Conservation (phyloP, 2,797 vertebrate genomes). For the Delichon dasypus region DNA sequence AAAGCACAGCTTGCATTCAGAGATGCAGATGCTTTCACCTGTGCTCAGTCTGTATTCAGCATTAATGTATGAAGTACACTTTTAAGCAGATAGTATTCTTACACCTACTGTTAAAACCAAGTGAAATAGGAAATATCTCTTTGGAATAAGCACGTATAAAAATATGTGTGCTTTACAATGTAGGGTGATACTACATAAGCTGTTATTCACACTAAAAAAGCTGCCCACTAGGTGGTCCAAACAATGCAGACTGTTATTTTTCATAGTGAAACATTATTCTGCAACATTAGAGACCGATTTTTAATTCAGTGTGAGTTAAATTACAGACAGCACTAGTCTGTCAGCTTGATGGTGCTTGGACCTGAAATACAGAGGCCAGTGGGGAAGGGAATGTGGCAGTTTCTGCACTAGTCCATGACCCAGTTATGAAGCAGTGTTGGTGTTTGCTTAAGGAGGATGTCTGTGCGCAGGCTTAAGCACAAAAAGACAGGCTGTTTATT, state of each 20-base stretch:
- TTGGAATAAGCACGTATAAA: neutral
- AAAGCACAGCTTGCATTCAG: neutral
- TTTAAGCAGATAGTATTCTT: neutral
- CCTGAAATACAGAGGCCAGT: neutral
- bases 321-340: neutral
- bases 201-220: neutral
- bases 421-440: neutral
- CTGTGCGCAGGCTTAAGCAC: neutral
- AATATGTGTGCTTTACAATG: neutral
- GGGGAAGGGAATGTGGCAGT: neutral
- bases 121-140: conserved; percentile 8
- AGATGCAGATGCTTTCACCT: neutral
- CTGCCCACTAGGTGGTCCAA: neutral
- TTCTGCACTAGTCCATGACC: neutral
- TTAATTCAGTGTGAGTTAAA: neutral
- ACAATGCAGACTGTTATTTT: neutral
- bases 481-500: neutral
- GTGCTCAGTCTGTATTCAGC: neutral
- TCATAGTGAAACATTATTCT: neutral
- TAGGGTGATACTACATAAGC: neutral
- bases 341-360: neutral
- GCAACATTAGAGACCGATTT: neutral
- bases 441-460: neutral
- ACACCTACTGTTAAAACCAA: neutral
- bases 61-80: neutral